Evolutionary conservation across 2,888 invertebrate genomes (phyloP).

Genomic region (Chydorus sphaericus): DNA sequence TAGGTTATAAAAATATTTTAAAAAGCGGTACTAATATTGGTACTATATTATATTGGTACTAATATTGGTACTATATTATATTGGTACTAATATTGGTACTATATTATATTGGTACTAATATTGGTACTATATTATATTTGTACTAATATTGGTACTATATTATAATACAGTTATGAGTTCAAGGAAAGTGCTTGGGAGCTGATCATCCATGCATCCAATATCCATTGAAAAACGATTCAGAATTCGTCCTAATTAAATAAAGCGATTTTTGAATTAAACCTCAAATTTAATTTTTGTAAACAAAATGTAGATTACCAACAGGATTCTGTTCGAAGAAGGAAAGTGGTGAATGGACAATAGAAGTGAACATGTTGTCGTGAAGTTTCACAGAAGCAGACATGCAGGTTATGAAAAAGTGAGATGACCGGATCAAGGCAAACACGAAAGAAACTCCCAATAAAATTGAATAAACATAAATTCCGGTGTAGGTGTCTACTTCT

Average conservation of each 20-base stretch:
- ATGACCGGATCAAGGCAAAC: slow-evolving; percentile 28
- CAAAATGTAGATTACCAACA: no score
- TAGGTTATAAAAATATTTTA: no score
- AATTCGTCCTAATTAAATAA: slow-evolving; percentile 44
- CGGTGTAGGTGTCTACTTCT: slow-evolving; percentile 20
- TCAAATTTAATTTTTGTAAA: no score
- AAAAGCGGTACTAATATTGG: no score
- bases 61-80: no score
- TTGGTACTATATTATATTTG: no score
- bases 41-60: no score
- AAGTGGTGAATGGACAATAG: slow-evolving; percentile 31
- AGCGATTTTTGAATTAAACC: background rate
- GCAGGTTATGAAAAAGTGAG: slow-evolving; percentile 28
- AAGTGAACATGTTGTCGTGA: slow-evolving; percentile 34
- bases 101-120: no score
- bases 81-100: no score
- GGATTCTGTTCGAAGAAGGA: slow-evolving; percentile 76
- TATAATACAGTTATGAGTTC: slow-evolving; percentile 27
- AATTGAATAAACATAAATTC: slow-evolving; percentile 27
- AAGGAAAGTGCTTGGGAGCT: slow-evolving; percentile 46
- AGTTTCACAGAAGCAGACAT: slow-evolving; percentile 30
- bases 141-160: no score
- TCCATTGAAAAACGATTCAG: slow-evolving; percentile 75
- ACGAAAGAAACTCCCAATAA: slow-evolving; percentile 25
- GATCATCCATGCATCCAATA: slow-evolving; percentile 61